Evolutionary conservation across 2,797 vertebrate species (phyloP), one percentile per base, ranked within the genome.

Genomic region (Trichosurus vulpecula): DNA sequence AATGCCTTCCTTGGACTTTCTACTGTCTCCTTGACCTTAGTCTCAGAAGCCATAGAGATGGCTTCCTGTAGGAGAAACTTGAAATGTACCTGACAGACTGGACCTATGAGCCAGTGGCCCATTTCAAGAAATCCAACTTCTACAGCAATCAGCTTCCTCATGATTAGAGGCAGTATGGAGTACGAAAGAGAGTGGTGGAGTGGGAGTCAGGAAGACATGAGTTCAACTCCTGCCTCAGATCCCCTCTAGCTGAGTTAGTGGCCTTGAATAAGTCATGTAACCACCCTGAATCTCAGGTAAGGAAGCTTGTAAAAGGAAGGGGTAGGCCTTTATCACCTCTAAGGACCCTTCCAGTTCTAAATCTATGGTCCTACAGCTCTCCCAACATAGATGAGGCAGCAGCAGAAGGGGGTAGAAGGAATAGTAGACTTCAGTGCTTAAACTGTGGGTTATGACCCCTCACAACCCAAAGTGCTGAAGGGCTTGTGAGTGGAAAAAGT

Each of bases 91-190:
- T 22, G 89, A 96, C 4, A 13, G 55, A 91, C 81, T 19, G 41
- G 52, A 52, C 10, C 54, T 9, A 94, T 30, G 66, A 55, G 66
- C 22, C n/a, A 87, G 14, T 25, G 93, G 58, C 31, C 52, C 52
- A 92, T 93, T 92, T 95, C 52, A 97, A 92, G 93, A 93, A 95
- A 96, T 2, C 92, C 35, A 54, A 91, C 53, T 29, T 93, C 9
- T 57, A 27, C 35, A 25, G 19, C 47, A n/a, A 66, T 14, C 14
- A n/a, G 13, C 35, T 66, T 66, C 61, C 14, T 66, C 14, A 19
- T 2, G 35, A 16, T 6, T n/a, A n/a, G 35, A n/a, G 35, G 61
- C 61, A n/a, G 58, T 16, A 5, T n/a, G 14, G 57, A n/a, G 13
- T 66, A n/a, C 1, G 19, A 35, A n/a, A 66, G 2, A 66, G 4